phyloP scores from a whole-genome alignment of 2,888 invertebrate genomes.

The Troides aeacus region DNA sequence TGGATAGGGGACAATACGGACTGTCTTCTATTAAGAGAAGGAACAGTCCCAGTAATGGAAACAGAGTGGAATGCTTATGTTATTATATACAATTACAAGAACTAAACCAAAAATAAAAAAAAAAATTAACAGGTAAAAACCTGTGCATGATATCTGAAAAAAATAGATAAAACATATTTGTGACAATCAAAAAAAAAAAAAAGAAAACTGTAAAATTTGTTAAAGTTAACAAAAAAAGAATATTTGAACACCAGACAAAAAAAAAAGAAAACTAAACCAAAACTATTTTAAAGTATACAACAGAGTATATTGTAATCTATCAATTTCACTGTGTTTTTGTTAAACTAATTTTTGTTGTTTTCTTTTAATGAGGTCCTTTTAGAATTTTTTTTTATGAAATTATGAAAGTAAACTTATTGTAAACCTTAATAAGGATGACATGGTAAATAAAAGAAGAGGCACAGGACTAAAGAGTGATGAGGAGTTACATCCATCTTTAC shows the following conservation, averaged over 20 bases:
- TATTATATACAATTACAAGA: no score
- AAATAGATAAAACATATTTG: background rate
- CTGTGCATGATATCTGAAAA: no score
- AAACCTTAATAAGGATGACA: slow-evolving; percentile 22
- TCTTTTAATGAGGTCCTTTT: background rate
- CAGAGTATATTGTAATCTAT: background rate
- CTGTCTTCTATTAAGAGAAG: no score
- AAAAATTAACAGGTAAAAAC: no score
- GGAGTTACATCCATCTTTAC: slow-evolving; percentile 94
- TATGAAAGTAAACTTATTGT: slow-evolving; percentile 14
- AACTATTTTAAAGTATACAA: background rate
- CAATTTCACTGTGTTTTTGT: no score
- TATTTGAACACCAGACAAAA: no score
- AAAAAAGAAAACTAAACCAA: background rate
- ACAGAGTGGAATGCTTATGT: no score
- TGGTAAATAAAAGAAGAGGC: slow-evolving; percentile 42
- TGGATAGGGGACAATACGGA: no score
- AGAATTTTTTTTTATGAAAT: background rate
- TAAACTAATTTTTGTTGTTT: background rate
- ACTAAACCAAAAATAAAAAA: no score
- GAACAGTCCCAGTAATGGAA: no score
- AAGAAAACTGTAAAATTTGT: no score
- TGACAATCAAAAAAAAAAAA: background rate
- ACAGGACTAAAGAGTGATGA: slow-evolving; percentile 68
- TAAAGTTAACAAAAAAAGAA: no score